Conservation (phyloP, 2,113 vertebrate genomes). For the Willisornis vidua region DNA sequence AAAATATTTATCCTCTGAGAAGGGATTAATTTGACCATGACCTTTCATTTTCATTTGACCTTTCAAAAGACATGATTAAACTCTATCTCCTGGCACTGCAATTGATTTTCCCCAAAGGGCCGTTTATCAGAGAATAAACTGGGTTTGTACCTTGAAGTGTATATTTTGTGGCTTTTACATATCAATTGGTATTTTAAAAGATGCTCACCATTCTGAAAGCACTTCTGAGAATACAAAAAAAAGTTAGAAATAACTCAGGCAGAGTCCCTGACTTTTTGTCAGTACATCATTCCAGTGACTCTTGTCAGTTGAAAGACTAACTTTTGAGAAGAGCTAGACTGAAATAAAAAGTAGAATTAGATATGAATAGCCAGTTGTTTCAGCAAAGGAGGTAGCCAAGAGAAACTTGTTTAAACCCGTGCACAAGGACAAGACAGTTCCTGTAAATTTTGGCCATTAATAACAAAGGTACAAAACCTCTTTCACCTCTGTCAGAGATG, state of each 20-base stretch:
- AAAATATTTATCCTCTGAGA: neutral
- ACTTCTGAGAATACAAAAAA: neutral
- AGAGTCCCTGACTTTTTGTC: neutral
- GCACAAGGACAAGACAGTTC: neutral
- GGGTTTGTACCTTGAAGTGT: neutral
- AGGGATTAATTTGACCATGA: neutral
- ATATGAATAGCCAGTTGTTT: neutral
- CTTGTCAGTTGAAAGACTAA: neutral
- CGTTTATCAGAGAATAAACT: conserved; percentile 35
- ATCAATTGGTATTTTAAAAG: conserved; percentile 1
- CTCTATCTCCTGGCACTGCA: neutral
- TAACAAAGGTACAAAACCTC: neutral
- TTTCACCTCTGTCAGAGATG: neutral
- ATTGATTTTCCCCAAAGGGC: conserved; percentile 1
- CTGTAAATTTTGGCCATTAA: neutral
- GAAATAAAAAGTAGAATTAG: neutral
- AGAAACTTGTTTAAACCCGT: neutral
- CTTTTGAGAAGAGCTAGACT: neutral
- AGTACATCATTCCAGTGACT: neutral
- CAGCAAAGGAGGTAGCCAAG: neutral
- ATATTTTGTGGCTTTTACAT: conserved; percentile 43
- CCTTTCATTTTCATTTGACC: conserved; percentile 38
- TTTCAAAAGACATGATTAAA: conserved; percentile 46
- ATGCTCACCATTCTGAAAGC: neutral
- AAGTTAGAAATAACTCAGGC: neutral